Evolutionary conservation across 2,888 invertebrate genomes (phyloP), one percentile per base, ranked within the genome.

Genomic region (Arctia plantaginis): DNA sequence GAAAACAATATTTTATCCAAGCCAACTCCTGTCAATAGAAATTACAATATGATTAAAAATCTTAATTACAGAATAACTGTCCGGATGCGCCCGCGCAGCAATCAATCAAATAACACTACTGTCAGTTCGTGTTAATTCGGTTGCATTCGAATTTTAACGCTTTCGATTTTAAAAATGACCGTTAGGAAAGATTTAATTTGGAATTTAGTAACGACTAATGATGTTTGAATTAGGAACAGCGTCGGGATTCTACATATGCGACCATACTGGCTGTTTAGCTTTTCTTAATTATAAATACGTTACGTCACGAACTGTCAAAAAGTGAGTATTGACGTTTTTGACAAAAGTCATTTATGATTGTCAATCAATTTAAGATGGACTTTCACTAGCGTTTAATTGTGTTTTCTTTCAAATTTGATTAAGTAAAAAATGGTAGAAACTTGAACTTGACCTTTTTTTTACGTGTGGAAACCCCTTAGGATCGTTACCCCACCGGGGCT

Each of bases 1-100:
- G 18, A 47, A 68, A 74, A 74, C 64, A 75, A 71, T 47, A 72
- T 71, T 68, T 68, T 51, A 39, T 67, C 39, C 18, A 69, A 74
- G 75, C 77, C 69, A 79, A 13, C n/a, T 69, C 18, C 77, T 72
- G 76, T 81, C 79, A 81, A 79, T 79, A 79, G 75, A 73, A 74
- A 79, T 81, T 75, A 78, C 73, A 76, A 74, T 73, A 62, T 79
- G 72, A 79, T 81, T 81, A 77, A 78, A 79, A 76, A 69, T 74
- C 51, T 76, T 79, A 79, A 81, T 81, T 79, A 77, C 59, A 33
- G 72, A 71, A 76, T 79, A 80, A 79, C 80, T 72, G 80, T 79
- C 77, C 39, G 27, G 33, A 47, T 65, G 72, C 73, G 51, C 72
- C 30, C 65, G 62, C 41, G 70, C 65, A 47, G n/a, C 74, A 67